Evolutionary conservation across 2,113 vertebrate genomes (phyloP).

Genomic region (Colistium nudipinnis): DNA sequence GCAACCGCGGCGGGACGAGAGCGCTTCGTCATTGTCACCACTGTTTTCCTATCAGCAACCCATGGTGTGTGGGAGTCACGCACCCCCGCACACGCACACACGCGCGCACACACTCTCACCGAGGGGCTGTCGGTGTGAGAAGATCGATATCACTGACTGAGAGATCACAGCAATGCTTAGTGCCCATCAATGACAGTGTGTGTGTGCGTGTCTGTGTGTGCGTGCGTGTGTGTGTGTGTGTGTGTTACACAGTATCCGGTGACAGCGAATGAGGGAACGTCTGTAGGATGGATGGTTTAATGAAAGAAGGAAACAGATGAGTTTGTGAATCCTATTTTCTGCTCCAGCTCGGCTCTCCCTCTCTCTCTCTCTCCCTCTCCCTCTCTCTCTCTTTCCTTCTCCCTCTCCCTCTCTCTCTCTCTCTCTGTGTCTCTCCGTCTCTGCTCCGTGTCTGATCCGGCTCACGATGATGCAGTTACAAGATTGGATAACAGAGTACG

Average conservation of each 20-base stretch:
- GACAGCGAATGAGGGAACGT: conserved; percentile 33
- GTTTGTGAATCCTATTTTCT: conserved; percentile 55
- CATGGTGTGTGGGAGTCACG: conserved; percentile 12
- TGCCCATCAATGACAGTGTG: conserved; percentile 60
- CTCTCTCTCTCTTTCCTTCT: not conserved
- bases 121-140: conserved; percentile 47
- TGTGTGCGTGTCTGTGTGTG: conserved; percentile 12
- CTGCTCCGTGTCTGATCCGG: conserved; percentile 32
- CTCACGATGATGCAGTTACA: conserved; percentile 18
- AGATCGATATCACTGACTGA: conserved; percentile 73
- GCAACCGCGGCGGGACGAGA: conserved; percentile 40
- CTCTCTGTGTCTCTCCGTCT: conserved; percentile 5
- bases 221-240: conserved; percentile 1
- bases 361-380: not conserved
- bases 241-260: conserved; percentile 28
- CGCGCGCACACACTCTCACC: no score
- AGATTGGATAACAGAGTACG: conserved; percentile 5
- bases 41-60: conserved; percentile 31
- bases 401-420: not conserved
- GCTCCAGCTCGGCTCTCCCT: conserved; percentile 16
- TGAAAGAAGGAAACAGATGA: conserved; percentile 55
- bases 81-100: no score
- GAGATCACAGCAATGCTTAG: conserved; percentile 73
- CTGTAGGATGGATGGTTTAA: conserved; percentile 57
- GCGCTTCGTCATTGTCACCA: conserved; percentile 58